phyloP scores from a whole-genome alignment of 2,888 invertebrate species.

The Auanema freiburgensis region DNA sequence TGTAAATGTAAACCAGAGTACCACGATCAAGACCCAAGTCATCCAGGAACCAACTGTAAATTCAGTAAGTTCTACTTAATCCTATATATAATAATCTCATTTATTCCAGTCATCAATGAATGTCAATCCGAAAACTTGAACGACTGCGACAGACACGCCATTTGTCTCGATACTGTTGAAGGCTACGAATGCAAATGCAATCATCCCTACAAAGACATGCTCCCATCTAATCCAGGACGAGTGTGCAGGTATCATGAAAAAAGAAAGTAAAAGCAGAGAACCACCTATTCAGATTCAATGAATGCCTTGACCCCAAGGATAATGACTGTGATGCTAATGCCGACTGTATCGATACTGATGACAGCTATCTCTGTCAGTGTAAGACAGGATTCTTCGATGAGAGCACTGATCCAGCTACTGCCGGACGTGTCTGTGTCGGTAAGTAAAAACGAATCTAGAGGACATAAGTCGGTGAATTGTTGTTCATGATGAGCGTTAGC shows the following conservation, averaged over 20 bases:
- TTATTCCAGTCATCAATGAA: constrained; percentile 52
- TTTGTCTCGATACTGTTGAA: constrained; percentile 60
- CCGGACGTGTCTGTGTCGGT: constrained; percentile 56
- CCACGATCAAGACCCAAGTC: constrained; percentile 45
- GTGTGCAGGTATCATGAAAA: constrained; percentile 32
- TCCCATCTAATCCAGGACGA: constrained; percentile 44
- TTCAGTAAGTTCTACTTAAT: constrained; percentile 41
- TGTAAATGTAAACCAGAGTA: constrained; percentile 54
- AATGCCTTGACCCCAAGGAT: constrained; percentile 39
- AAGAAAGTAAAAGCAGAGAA: too few relatives aligned
- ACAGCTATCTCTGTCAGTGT: constrained; percentile 58
- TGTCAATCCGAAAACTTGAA: constrained; percentile 47
- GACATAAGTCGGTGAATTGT: background rate
- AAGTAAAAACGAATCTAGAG: constrained; percentile 8
- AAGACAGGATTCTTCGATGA: constrained; percentile 56
- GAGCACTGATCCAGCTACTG: constrained; percentile 39
- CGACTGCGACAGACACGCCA: constrained; percentile 55
- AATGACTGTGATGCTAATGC: constrained; percentile 59
- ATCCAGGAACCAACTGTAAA: constrained; percentile 56
- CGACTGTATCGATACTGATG: constrained; percentile 60
- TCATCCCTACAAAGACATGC: constrained; percentile 39
- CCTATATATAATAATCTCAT: background rate
- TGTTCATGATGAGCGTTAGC: background rate
- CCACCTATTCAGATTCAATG: constrained; percentile 36
- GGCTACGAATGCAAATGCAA: constrained; percentile 59